Evolutionary conservation across 2,888 invertebrate species (phyloP).

Genomic region (Perizoma affinitatum): DNA sequence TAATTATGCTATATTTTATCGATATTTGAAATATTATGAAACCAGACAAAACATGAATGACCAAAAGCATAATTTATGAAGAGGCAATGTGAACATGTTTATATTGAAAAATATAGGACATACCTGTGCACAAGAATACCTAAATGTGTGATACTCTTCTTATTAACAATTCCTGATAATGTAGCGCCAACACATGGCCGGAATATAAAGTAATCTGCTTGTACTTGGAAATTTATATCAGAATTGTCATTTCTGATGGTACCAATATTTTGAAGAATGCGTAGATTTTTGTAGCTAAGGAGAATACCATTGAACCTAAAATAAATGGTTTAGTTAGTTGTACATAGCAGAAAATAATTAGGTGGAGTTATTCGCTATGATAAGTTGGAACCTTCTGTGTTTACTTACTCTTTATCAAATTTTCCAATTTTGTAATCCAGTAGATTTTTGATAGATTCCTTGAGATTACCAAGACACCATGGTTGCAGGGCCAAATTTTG

Average conservation of each 20-base stretch:
- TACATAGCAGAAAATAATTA: no score
- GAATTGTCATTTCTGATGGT: constrained; percentile 85
- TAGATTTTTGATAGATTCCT: constrained; percentile 83
- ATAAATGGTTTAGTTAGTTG: neutral
- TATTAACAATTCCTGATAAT: constrained; percentile 87
- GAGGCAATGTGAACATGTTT: no score
- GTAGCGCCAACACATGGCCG: constrained; percentile 85
- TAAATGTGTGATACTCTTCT: constrained; percentile 86
- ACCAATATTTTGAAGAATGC: constrained; percentile 83
- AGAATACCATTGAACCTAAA: constrained; percentile 87
- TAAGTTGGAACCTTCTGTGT: no score
- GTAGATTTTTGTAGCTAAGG: constrained; percentile 87
- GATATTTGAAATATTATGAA: no score
- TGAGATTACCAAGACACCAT: constrained; percentile 85
- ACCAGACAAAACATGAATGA: no score
- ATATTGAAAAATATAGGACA: constrained; percentile 7
- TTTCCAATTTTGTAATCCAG: constrained; percentile 84
- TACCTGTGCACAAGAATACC: constrained; percentile 87
- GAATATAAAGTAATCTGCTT: constrained; percentile 87
- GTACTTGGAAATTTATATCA: constrained; percentile 86
- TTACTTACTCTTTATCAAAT: constrained; percentile 86
- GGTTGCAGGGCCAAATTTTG: constrained; percentile 86
- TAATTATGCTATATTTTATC: no score
- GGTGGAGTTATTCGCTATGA: no score
- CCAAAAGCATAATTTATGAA: no score